A percentile compares a stretch with the other conserved stretches of the same genome.
Evolutionary conservation across 2,113 vertebrate species (phyloP).

Genomic region (Eonycteris spelaea): DNA sequence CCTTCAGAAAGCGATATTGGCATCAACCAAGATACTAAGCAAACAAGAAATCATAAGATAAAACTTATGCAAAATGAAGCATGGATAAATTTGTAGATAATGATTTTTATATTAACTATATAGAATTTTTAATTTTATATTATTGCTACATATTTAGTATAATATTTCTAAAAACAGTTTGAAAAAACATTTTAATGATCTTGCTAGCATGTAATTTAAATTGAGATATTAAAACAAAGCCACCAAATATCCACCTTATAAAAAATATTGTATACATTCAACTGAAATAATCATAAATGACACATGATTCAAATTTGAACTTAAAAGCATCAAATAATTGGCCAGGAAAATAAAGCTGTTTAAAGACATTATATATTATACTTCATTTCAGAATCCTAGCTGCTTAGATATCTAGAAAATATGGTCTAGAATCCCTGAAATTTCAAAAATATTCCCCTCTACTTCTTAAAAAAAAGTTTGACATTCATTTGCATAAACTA

Average conservation of each 20-base stretch:
- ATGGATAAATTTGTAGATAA: neutral
- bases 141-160: constrained; percentile 20
- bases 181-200: neutral
- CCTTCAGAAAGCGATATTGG: neutral
- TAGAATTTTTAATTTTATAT: constrained; percentile 1
- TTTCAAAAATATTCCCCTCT: constrained; percentile 48
- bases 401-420: constrained; percentile 48
- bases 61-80: constrained; percentile 8
- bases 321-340: constrained; percentile 63
- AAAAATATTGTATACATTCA: constrained; percentile 53
- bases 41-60: neutral
- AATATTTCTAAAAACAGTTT: constrained; percentile 36
- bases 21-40: neutral
- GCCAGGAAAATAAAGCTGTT: constrained; percentile 25
- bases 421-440: constrained; percentile 51
- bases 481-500: constrained; percentile 70
- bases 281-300: constrained; percentile 64
- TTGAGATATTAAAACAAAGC: constrained; percentile 27
- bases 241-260: constrained; percentile 51
- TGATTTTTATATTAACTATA: neutral
- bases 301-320: constrained; percentile 68
- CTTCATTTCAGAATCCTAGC: constrained; percentile 53
- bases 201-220: neutral
- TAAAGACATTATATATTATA: constrained; percentile 52
- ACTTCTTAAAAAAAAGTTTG: constrained; percentile 68